phyloP scores from a whole-genome alignment of 2,888 invertebrate species.

The Drosophila mimetica region DNA sequence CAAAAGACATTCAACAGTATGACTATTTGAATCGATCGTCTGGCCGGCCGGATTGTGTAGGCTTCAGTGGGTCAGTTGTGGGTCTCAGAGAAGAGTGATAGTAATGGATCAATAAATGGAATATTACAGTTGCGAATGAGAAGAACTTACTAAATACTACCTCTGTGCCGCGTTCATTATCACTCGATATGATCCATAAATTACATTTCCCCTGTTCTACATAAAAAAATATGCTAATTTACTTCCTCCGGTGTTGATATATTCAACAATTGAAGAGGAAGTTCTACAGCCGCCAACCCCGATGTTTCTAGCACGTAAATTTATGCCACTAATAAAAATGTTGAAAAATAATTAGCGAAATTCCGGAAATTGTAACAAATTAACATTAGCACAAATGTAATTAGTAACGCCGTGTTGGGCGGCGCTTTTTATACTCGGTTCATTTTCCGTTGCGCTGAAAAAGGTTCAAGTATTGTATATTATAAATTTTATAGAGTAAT shows the following conservation, averaged over 20 bases:
- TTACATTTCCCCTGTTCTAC: constrained; percentile 20
- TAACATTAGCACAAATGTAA: constrained; percentile 79
- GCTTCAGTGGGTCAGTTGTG: constrained; percentile 42
- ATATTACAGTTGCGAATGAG: not conserved
- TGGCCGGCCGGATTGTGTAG: constrained; percentile 23
- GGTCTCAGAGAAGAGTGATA: constrained; percentile 38
- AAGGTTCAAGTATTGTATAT: constrained; percentile 16
- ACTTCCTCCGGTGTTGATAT: constrained; percentile 30
- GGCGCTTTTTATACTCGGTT: constrained; percentile 11
- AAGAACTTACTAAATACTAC: not conserved
- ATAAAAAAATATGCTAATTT: constrained; percentile 63
- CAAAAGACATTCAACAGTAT: constrained; percentile 27
- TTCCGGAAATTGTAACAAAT: constrained; percentile 82
- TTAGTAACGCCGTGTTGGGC: constrained; percentile 73
- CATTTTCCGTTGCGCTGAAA: constrained; percentile 18
- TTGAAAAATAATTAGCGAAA: constrained; percentile 72
- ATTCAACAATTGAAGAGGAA: constrained; percentile 65
- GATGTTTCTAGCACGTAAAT: constrained; percentile 47
- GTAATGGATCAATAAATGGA: constrained; percentile 30
- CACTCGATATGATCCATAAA: not conserved
- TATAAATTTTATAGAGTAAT: constrained; percentile 17
- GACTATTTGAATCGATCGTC: constrained; percentile 27
- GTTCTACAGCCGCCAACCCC: constrained; percentile 51
- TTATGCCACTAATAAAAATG: constrained; percentile 73
- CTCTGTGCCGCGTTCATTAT: not conserved